Evolutionary conservation across 2,113 vertebrate genomes (phyloP).

Genomic region (Rhadina sibilatrix): DNA sequence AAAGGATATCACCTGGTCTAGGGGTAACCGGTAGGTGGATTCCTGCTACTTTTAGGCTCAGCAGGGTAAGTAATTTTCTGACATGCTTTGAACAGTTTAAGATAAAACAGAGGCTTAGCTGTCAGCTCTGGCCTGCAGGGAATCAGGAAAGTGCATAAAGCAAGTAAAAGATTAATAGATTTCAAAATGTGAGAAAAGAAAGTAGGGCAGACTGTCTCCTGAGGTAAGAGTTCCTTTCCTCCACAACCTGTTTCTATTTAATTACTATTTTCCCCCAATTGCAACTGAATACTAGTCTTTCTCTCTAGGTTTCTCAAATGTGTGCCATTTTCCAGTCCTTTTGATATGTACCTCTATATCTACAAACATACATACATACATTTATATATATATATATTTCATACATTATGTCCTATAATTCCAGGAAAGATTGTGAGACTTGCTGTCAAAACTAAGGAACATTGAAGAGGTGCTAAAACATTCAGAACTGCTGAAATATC

Average conservation of each 20-base stretch:
- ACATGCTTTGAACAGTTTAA: conserved; percentile 41
- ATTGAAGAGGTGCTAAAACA: not conserved
- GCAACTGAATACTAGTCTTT: not conserved
- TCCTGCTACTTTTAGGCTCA: not conserved
- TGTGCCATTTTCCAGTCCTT: not conserved
- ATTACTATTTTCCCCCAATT: not conserved
- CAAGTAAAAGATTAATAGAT: conserved; percentile 53
- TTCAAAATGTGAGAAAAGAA: conserved; percentile 41
- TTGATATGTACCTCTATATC: not conserved
- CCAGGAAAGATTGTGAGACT: not conserved
- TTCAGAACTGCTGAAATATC: not conserved
- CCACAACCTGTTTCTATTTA: not conserved
- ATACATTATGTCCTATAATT: not conserved
- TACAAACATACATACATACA: not conserved
- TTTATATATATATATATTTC: not conserved
- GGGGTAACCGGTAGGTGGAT: not conserved
- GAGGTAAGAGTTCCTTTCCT: not conserved
- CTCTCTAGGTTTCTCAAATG: not conserved
- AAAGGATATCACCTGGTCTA: not conserved
- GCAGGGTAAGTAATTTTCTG: not conserved
- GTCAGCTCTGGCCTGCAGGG: conserved; percentile 31
- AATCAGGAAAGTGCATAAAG: conserved; percentile 34
- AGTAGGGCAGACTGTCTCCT: conserved; percentile 48
- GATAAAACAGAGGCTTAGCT: conserved; percentile 47
- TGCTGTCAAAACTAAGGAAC: not conserved